Evolutionary conservation across 2,888 invertebrate species (phyloP).

Genomic region (Agonopterix arenella): DNA sequence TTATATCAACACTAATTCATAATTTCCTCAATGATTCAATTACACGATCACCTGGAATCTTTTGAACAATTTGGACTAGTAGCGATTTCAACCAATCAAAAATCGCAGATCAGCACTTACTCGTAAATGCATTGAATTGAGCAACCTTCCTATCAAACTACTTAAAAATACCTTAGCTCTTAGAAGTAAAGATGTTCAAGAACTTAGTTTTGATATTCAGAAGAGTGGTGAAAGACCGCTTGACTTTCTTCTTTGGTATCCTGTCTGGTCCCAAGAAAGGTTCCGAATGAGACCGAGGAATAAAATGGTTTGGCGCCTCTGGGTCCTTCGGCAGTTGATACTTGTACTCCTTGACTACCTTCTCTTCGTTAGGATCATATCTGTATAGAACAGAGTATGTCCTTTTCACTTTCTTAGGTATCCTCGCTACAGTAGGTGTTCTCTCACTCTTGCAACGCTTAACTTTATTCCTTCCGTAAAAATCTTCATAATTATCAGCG

Average conservation of each 20-base stretch:
- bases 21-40: no score
- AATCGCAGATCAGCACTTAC: neutral
- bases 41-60: neutral
- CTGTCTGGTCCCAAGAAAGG: conserved; percentile 55
- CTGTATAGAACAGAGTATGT: conserved; percentile 68
- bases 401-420: conserved; percentile 62
- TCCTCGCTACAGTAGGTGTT: conserved; percentile 39
- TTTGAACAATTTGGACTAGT: neutral
- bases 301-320: conserved; percentile 19
- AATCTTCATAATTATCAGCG: conserved; percentile 61
- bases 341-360: conserved; percentile 67
- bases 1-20: no score
- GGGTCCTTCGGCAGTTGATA: conserved; percentile 52
- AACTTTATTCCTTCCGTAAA: conserved; percentile 63
- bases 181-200: conserved; percentile 62
- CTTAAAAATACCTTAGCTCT: conserved; percentile 42
- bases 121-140: conserved; percentile 66
- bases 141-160: conserved; percentile 43
- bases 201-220: conserved; percentile 67
- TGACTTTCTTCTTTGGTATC: conserved; percentile 63
- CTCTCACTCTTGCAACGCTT: conserved; percentile 70
- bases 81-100: conserved; percentile 1
- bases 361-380: conserved; percentile 64
- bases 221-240: conserved; percentile 65
- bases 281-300: conserved; percentile 59